These are phyloP conservation scores for Aleiodes sp. DNA, from an alignment of 1,140 invertebrate species.

Conservation along the genomic window DNA sequence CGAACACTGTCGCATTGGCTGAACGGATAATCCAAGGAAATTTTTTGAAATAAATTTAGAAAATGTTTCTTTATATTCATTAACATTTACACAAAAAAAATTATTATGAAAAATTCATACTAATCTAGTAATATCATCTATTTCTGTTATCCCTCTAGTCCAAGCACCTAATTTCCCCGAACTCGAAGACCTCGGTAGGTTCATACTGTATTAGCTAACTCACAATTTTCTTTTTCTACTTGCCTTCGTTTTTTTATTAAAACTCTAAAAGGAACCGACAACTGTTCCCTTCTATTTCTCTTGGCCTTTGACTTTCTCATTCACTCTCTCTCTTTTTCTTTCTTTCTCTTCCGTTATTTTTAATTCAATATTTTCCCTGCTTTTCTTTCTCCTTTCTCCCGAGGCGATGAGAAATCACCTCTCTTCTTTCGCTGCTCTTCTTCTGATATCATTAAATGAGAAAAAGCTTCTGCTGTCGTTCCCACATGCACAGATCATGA, in stretches of 20 bases:
- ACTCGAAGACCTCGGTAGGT: conserved; percentile 76
- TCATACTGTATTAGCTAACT: conserved; percentile 63
- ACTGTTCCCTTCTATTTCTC: background rate
- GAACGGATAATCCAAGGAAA: too few relatives aligned
- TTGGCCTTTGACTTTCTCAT: background rate
- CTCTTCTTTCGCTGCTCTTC: too few relatives aligned
- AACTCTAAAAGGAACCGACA: conserved; percentile 13
- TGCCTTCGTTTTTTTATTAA: conserved; percentile 32
- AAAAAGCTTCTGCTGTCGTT: too few relatives aligned
- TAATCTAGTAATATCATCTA: conserved; percentile 63
- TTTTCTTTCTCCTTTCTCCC: background rate
- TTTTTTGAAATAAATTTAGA: too few relatives aligned
- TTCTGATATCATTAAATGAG: too few relatives aligned
- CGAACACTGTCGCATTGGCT: background rate
- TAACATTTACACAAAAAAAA: background rate
- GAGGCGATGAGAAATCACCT: background rate
- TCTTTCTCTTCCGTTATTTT: background rate
- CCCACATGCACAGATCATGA: too few relatives aligned
- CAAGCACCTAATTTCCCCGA: conserved; percentile 76
- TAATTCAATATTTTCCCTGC: conserved; percentile 11
- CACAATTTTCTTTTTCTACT: conserved; percentile 39
- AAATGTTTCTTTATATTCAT: conserved; percentile 23
- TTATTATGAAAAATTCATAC: conserved; percentile 47
- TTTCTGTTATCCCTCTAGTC: conserved; percentile 71
- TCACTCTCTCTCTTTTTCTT: background rate